A percentile compares a stretch with the other conserved stretches of the same genome.
Conservation (phyloP, 2,888 invertebrate genomes). For the Helleia helle region DNA sequence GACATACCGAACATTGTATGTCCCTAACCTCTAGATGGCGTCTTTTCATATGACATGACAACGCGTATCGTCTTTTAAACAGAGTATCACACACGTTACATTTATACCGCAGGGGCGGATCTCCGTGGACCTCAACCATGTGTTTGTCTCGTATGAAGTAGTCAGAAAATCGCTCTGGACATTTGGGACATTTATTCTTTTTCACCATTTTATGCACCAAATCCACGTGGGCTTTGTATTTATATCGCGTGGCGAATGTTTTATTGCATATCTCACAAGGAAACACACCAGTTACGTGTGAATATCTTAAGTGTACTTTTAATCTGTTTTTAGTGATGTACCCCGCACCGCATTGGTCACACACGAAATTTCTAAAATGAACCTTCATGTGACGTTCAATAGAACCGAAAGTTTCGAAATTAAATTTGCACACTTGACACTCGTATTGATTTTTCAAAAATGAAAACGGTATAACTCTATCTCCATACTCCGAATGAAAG, state of each 20-base stretch:
- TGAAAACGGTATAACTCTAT: conserved; percentile 48
- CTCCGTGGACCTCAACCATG: conserved; percentile 43
- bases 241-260: conserved; percentile 37
- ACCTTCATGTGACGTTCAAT: conserved; percentile 54
- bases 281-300: conserved; percentile 35
- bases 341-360: conserved; percentile 48
- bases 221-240: conserved; percentile 45
- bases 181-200: conserved; percentile 46
- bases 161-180: conserved; percentile 45
- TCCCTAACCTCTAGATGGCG: conserved; percentile 47
- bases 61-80: conserved; percentile 25
- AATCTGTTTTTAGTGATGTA: conserved; percentile 45
- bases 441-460: conserved; percentile 32
- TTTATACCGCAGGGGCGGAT: conserved; percentile 39
- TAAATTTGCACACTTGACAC: conserved; percentile 44
- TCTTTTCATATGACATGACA: conserved; percentile 46
- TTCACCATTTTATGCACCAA: conserved; percentile 42
- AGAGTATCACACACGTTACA: conserved; percentile 42
- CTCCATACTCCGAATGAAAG: conserved; percentile 34
- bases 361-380: conserved; percentile 49
- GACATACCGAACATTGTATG: conserved; percentile 34
- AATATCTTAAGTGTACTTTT: conserved; percentile 44
- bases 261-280: conserved; percentile 49
- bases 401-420: conserved; percentile 50
- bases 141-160: conserved; percentile 51